phyloP scores from a whole-genome alignment of 2,113 vertebrate species.

The Daboia siamensis region DNA sequence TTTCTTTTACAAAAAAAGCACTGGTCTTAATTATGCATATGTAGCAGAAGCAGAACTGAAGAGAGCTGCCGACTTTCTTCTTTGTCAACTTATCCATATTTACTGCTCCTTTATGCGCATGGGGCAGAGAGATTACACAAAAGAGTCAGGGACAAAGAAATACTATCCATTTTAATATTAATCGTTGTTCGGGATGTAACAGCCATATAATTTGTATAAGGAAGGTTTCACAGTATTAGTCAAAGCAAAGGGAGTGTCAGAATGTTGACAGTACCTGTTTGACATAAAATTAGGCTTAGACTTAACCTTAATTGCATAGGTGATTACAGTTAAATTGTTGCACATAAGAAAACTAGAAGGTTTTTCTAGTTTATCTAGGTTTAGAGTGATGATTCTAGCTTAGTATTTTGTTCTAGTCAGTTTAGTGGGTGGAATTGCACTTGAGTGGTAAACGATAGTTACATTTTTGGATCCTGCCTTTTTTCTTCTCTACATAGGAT shows the following conservation, averaged over 20 bases:
- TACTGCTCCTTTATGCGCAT: background rate
- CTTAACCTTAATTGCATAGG: background rate
- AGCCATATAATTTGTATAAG: background rate
- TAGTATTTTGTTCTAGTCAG: background rate
- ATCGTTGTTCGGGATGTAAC: background rate
- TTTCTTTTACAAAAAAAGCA: too few species aligned
- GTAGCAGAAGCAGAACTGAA: background rate
- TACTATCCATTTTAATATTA: background rate
- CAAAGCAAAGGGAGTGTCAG: background rate
- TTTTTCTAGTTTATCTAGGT: background rate
- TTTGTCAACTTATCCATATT: background rate
- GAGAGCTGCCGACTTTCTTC: background rate
- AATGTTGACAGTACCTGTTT: background rate
- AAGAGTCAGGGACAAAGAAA: background rate
- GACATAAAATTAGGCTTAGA: background rate
- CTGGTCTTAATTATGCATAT: background rate
- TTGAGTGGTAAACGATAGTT: background rate
- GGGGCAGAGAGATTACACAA: background rate
- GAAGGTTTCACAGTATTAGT: background rate
- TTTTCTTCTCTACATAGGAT: background rate
- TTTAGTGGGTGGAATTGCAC: background rate
- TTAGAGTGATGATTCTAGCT: too few species aligned
- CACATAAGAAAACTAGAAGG: background rate
- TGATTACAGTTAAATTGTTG: background rate
- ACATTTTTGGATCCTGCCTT: background rate